Evolutionary conservation across 2,888 invertebrate genomes (phyloP), one percentile per base, ranked within the genome.

Genomic region (Philereme transversata): DNA sequence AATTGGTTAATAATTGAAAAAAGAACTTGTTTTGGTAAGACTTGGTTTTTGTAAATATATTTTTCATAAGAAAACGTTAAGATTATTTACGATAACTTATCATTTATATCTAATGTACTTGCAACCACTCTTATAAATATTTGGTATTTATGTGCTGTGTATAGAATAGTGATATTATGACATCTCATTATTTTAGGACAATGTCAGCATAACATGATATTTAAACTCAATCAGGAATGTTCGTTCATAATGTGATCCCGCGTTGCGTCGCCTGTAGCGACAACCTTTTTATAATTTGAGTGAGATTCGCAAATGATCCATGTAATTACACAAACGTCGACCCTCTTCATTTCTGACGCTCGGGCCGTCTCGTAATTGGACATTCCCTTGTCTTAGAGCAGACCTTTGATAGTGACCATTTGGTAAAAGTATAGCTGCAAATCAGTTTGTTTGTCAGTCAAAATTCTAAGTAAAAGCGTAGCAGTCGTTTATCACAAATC

Each of bases 261-360:
- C 77, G 80, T 78, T 77, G 74, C 79, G 81, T 78, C 78, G 74
- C 78, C 82, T 84, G 81, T 83, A 84, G 83, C 83, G 84, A 86
- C 84, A 86, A 84, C 79, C 82, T 82, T 88, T 87, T 86, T 84
- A 85, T 89, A 90, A 90, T 90, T 88, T 84, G 81, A 79, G 80
- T 74, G 83, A 86, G 84, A 88, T 87, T 90, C 82, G 79, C 84
- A 89, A 90, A 90, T 89, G 89, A 90, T 90, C 90, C 88, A 79
- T 84, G 85, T 89, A 90, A 90, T 90, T 90, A 90, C 86, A 81
- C 83, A 86, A 85, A 88, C 84, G 90, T 90, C 90, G 84, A 90
- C 91, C 91, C 90, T 90, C 87, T 86, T 91, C 90, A 90, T 90
- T 83, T 86, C 81, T 82, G 79, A 71, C 77, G 73, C 77, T 78